Percentiles rank a stretch among this genome's conserved stretches.
phyloP scores from a whole-genome alignment of 30 jellyfish, hydroid and myxozoan species.

The Aurelia sp. region DNA sequence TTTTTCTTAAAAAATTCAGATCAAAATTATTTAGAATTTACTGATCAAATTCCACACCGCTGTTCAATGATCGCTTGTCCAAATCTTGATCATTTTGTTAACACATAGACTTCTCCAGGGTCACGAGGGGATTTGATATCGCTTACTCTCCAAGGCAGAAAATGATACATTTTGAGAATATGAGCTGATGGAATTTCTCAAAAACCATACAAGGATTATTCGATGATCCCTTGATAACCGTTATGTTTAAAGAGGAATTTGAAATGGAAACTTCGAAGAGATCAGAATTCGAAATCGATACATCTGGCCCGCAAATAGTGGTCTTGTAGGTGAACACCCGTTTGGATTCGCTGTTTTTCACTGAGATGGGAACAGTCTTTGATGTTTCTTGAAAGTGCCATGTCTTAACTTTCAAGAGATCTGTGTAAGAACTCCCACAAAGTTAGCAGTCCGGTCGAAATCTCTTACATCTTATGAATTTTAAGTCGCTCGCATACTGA shows the following conservation, averaged over 20 bases:
- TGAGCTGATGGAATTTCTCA: conserved; percentile 19
- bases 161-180: background rate
- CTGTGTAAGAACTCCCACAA: too few relatives aligned
- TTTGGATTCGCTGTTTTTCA: too few relatives aligned
- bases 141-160: background rate
- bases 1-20: too few relatives aligned
- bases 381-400: too few relatives aligned
- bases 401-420: too few relatives aligned
- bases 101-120: background rate
- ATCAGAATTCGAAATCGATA: background rate
- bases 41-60: too few relatives aligned
- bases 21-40: too few relatives aligned
- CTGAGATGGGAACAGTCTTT: too few relatives aligned
- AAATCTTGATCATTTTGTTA: background rate
- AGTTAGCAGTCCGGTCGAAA: too few relatives aligned
- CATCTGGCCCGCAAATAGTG: background rate
- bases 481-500: too few relatives aligned
- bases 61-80: background rate
- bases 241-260: conserved; percentile 51
- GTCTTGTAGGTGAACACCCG: too few relatives aligned
- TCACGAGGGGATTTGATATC: background rate
- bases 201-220: conserved; percentile 43
- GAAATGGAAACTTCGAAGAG: background rate
- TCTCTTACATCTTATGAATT: too few relatives aligned
- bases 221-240: conserved; percentile 31